Evolutionary conservation across 2,797 vertebrate species (phyloP).

Genomic region (Nyctibius grandis): DNA sequence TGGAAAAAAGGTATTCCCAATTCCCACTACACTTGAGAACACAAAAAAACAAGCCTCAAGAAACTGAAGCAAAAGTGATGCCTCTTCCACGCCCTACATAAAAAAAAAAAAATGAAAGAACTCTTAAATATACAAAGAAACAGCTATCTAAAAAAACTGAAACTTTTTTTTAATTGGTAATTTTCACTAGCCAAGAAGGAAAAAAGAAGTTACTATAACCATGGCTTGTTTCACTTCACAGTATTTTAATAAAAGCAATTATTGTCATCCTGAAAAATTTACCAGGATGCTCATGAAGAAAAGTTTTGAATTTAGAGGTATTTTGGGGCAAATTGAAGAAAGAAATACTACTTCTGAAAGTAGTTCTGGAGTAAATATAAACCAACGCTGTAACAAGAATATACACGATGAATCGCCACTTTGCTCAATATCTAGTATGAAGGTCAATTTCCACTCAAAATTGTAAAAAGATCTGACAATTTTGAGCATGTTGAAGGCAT

Average conservation of each 20-base stretch:
- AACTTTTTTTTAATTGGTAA: neutral
- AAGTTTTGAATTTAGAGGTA: neutral
- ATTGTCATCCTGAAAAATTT: neutral
- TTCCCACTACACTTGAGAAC: neutral
- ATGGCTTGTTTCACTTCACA: neutral
- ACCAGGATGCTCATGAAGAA: neutral
- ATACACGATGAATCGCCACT: neutral
- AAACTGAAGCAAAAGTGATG: neutral
- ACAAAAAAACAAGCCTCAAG: neutral
- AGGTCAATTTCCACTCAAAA: neutral
- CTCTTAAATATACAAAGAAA: neutral
- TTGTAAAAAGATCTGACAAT: neutral
- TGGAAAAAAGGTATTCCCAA: neutral
- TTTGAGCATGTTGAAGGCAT: neutral
- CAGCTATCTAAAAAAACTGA: rapidly evolving
- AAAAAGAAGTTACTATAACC: neutral
- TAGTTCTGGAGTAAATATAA: neutral
- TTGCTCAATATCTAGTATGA: neutral
- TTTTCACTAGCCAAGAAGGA: neutral
- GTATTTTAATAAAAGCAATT: neutral
- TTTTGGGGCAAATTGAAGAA: neutral
- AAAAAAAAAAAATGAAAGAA: neutral
- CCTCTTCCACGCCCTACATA: neutral
- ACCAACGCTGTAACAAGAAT: neutral
- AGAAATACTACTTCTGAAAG: neutral